phyloP scores from a whole-genome alignment of 2,113 vertebrate genomes.

The Ictalurus punctatus region DNA sequence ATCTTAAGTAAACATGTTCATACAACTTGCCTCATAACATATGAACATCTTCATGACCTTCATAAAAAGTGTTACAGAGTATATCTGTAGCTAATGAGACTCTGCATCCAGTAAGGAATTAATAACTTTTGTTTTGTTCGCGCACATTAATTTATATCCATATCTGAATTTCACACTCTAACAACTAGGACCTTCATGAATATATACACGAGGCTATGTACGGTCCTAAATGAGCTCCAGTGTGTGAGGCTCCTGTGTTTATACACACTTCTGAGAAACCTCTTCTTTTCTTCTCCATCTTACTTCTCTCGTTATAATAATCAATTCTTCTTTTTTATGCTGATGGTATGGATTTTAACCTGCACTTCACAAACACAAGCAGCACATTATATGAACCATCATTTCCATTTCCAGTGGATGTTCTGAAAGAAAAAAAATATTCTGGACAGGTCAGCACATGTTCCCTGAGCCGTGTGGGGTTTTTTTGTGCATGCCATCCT shows the following conservation, averaged over 20 bases:
- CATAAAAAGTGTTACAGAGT: neutral
- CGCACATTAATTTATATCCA: neutral
- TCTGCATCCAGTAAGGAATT: neutral
- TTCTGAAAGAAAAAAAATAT: constrained; percentile 46
- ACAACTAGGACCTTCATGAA: neutral
- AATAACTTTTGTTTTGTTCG: neutral
- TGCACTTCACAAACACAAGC: constrained; percentile 65
- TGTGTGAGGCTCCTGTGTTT: neutral
- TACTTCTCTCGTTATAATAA: constrained; percentile 65
- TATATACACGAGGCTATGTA: neutral
- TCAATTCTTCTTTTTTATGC: constrained; percentile 70
- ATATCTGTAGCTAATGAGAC: neutral
- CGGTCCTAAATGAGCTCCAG: neutral
- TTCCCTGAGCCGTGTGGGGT: constrained; percentile 39
- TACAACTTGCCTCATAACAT: neutral
- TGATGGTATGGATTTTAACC: constrained; percentile 69
- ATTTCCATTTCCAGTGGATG: constrained; percentile 62
- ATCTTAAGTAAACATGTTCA: neutral
- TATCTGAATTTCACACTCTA: neutral
- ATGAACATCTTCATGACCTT: neutral
- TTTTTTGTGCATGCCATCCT: constrained; percentile 45
- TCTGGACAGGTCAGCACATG: constrained; percentile 61
- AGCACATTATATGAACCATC: constrained; percentile 64
- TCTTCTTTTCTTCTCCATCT: constrained; percentile 62
- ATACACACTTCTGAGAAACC: constrained; percentile 19